Conservation (phyloP, 2,113 vertebrate species). For the Oryzias melastigma region DNA sequence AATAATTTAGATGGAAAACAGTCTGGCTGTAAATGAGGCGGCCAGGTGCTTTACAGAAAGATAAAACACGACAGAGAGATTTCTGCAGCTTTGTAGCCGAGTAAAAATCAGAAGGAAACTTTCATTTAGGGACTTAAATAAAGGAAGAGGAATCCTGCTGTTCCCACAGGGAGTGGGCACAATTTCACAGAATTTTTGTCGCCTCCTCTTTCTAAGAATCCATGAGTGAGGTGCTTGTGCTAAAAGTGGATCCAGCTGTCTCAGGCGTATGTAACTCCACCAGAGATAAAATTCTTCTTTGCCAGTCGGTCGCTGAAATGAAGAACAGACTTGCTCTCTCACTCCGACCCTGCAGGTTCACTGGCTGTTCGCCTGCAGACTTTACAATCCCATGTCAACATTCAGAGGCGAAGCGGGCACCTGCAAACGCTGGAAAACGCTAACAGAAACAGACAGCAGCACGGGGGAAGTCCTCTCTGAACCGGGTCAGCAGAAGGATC, state of each 20-base stretch:
- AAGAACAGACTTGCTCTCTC: constrained; percentile 4
- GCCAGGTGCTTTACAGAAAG: constrained; percentile 32
- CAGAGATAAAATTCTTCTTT: constrained; percentile 32
- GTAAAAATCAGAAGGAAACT: constrained; percentile 1
- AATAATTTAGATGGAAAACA: constrained; percentile 76
- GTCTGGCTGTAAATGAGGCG: constrained; percentile 46
- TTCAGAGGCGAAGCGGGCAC: constrained; percentile 11
- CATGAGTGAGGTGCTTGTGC: constrained; percentile 23
- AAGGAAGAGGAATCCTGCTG: constrained; percentile 2
- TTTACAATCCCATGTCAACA: constrained; percentile 20
- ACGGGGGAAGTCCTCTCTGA: constrained; percentile 33
- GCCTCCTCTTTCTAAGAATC: constrained; percentile 29
- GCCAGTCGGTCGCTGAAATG: constrained; percentile 14
- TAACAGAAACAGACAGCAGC: constrained; percentile 25
- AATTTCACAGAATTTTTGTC: constrained; percentile 24
- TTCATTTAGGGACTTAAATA: constrained; percentile 10
- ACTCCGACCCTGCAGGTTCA: constrained; percentile 25
- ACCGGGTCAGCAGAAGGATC: constrained; percentile 45
- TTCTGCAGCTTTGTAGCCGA: constrained; percentile 4
- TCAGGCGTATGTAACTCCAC: constrained; percentile 39
- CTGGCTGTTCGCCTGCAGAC: constrained; percentile 26
- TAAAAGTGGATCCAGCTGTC: constrained; percentile 45
- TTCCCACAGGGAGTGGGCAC: constrained; percentile 15
- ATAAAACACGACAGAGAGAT: constrained; percentile 31
- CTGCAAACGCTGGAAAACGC: constrained; percentile 19